phyloP scores from a whole-genome alignment of 1,140 invertebrate genomes.

The Tyrophagus putrescentiae region DNA sequence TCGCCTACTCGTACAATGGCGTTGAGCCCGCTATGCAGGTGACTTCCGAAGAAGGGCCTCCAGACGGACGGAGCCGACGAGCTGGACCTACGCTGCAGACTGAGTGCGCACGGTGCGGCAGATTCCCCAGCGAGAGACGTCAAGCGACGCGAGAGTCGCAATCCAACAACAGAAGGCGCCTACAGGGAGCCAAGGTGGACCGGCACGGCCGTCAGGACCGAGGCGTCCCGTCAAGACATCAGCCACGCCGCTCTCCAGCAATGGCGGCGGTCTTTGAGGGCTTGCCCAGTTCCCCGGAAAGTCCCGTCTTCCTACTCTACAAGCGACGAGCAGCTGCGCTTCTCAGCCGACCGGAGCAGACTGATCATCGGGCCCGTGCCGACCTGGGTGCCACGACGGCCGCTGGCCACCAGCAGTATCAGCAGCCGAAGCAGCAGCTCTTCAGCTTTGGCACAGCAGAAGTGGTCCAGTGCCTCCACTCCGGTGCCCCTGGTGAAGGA shows the following conservation, averaged over 20 bases:
- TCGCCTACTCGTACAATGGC: constrained; percentile 9
- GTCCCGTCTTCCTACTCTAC: neutral
- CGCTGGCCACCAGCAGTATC: too few relatives aligned
- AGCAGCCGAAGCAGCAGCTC: too few relatives aligned
- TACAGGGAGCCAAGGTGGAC: constrained; percentile 2
- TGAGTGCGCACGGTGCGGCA: constrained; percentile 10
- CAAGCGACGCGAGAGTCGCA: constrained; percentile 15
- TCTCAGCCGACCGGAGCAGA: neutral
- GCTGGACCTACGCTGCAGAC: neutral
- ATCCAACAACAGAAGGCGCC: constrained; percentile 37
- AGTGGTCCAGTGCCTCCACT: too few relatives aligned
- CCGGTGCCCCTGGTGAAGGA: constrained; percentile 3
- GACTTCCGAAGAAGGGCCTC: constrained; percentile 1
- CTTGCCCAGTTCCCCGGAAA: too few relatives aligned
- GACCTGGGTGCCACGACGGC: neutral
- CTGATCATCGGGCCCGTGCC: too few relatives aligned
- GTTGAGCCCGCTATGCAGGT: neutral
- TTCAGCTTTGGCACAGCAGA: too few relatives aligned
- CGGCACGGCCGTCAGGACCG: neutral
- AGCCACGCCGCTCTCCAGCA: neutral
- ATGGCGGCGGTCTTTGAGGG: neutral
- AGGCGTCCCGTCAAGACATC: too few relatives aligned
- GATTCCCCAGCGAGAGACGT: constrained; percentile 28
- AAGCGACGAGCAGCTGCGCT: neutral
- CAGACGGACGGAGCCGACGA: neutral